A percentile compares a stretch with the other conserved stretches of the same genome.
These are phyloP conservation scores for Luidia sarsii DNA, from an alignment of 53 echinoderm and acorn worm genomes.

Conservation along the genomic window DNA sequence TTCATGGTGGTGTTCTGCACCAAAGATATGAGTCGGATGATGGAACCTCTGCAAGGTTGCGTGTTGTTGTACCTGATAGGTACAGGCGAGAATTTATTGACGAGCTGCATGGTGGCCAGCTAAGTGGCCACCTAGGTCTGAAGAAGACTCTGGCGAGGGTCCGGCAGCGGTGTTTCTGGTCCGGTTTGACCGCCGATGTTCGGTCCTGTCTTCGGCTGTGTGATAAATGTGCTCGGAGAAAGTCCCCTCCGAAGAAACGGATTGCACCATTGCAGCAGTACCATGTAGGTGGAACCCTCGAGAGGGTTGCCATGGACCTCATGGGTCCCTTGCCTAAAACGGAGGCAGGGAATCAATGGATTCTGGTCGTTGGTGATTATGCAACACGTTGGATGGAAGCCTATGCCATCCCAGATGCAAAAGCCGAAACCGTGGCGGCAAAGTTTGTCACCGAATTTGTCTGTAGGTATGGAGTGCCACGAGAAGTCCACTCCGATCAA, in stretches of 20 bases:
- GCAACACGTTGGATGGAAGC: too few relatives aligned
- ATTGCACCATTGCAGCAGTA: constrained; percentile 12
- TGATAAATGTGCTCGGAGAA: constrained; percentile 23
- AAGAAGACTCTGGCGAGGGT: constrained; percentile 27
- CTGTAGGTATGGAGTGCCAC: background rate
- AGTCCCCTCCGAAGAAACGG: background rate
- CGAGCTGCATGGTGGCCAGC: constrained; percentile 7
- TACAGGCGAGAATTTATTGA: background rate
- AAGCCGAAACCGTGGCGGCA: too few relatives aligned
- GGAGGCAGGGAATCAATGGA: background rate
- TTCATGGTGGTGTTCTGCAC: constrained; percentile 1
- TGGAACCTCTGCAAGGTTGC: background rate
- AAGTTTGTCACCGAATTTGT: background rate
- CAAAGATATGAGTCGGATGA: constrained; percentile 34
- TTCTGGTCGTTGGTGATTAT: too few relatives aligned
- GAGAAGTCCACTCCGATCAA: constrained; percentile 8
- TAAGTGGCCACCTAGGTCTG: constrained; percentile 25
- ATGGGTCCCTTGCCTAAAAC: constrained; percentile 11
- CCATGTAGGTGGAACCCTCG: constrained; percentile 10
- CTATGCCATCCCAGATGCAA: too few relatives aligned
- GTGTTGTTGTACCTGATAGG: background rate
- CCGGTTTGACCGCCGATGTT: constrained; percentile 13
- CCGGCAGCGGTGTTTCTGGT: constrained; percentile 35
- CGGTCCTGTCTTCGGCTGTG: constrained; percentile 1
- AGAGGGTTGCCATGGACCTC: constrained; percentile 25